Base-by-base conservation (phyloP, 1,140 invertebrate genomes). In the Drosophila ohnishii region DNA sequence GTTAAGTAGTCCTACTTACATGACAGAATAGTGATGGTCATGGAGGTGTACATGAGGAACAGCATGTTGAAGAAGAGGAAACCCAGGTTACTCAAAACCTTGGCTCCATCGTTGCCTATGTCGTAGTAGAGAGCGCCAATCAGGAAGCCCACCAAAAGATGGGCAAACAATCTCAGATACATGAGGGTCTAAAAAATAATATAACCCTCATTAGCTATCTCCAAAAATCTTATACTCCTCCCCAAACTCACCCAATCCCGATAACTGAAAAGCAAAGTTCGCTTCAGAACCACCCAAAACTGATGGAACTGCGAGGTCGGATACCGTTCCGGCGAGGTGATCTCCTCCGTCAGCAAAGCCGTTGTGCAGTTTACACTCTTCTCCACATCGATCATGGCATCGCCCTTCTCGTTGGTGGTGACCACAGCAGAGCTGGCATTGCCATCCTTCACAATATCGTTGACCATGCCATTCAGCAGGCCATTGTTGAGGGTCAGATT, bases 41-140 rank as follows among this genome's bases (percentile, higher is more conserved):
- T 98, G 1, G 98, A 98, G 2, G 98, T 98, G 93, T 99, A 99
- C 97, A 99, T 99, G 45, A 99, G 94, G 94, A 99, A 99, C 73
- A 99, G 93, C 95, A 99, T 97, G 91, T 98, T 98, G 94, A 99
- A 99, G 93, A 99, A 99, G 1, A 99, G 93, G 93, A 98, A 99
- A 59, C 97, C 98, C 78, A 98, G 94, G 92, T 99, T 99, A 91
- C 97, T 98, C 50, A 98, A 94, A 28, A 98, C 97, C 93, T 99
- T 98, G 73, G 95, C 95, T 74, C 97, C 97, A 90, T 98, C 97
- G 87, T 98, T 96, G 63, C 98, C 97, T 80, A 98, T 98, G 80
- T 97, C 95, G 87, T 97, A 97, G 92, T 98, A 99, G 30, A 98
- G 93, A 25, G 97, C 95, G 48, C 97, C 97, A 90, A 99, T 99